These are phyloP conservation scores for Lottia gigantea DNA, from an alignment of 2,888 invertebrate genomes.

Conservation along the genomic window DNA sequence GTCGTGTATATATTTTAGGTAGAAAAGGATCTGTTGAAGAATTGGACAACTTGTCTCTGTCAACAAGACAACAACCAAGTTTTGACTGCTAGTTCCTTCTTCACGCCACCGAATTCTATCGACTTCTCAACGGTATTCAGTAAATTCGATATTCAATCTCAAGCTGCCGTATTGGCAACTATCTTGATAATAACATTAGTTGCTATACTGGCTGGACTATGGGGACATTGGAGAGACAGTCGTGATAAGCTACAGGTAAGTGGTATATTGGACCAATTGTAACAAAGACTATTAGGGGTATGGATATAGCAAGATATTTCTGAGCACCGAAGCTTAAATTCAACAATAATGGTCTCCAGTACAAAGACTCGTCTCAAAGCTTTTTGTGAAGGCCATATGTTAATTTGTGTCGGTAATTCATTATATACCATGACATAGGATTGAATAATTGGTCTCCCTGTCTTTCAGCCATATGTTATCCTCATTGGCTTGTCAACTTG, in stretches of 20 bases:
- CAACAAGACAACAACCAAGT: slow-evolving; percentile 12
- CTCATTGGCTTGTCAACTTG: too few relatives aligned
- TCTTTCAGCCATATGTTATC: too few relatives aligned
- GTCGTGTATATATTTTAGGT: neutral
- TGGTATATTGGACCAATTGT: too few relatives aligned
- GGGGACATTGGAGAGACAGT: slow-evolving; percentile 55
- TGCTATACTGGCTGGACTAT: slow-evolving; percentile 44
- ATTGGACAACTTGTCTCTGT: slow-evolving; percentile 21
- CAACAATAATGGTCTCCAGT: too few relatives aligned
- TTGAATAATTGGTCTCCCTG: too few relatives aligned
- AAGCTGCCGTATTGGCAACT: slow-evolving; percentile 58
- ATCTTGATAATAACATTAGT: slow-evolving; percentile 49
- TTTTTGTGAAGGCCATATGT: too few relatives aligned
- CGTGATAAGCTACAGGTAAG: slow-evolving; percentile 23
- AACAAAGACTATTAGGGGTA: too few relatives aligned
- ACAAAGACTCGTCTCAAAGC: too few relatives aligned
- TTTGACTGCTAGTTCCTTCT: slow-evolving; percentile 49
- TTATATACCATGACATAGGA: too few relatives aligned
- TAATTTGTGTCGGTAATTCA: too few relatives aligned
- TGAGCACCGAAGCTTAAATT: too few relatives aligned
- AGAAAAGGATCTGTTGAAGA: slow-evolving; percentile 2
- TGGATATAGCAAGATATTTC: too few relatives aligned
- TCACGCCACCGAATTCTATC: slow-evolving; percentile 64
- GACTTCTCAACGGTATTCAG: slow-evolving; percentile 67
- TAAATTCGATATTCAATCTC: slow-evolving; percentile 43